A percentile compares a stretch with the other conserved stretches of the same genome.
Evolutionary conservation across 37 sponge, comb jelly and placozoan species (phyloP).

Genomic region (Dysidea cf. avara): DNA sequence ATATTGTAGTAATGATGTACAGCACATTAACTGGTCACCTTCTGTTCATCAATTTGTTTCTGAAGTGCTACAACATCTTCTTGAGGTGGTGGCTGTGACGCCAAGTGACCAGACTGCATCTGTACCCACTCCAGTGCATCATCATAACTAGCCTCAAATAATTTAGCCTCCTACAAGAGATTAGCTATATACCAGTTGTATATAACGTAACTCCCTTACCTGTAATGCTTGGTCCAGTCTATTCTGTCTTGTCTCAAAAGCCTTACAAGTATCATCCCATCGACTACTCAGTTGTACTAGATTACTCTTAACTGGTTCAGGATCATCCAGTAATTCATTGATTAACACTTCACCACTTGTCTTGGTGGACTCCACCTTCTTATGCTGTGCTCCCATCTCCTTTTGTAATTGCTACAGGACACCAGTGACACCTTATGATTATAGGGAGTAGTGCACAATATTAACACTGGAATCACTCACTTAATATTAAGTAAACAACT

Average conservation of each 20-base stretch:
- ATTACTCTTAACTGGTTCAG: constrained; percentile 21
- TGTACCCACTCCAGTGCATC: constrained; percentile 61
- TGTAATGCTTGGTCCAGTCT: constrained; percentile 52
- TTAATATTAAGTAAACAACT: too few species aligned
- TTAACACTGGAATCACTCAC: too few species aligned
- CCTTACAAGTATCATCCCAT: constrained; percentile 54
- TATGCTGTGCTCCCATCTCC: constrained; percentile 39
- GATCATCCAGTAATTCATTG: constrained; percentile 41
- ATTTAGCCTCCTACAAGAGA: constrained; percentile 29
- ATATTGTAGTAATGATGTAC: too few species aligned
- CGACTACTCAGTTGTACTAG: constrained; percentile 32
- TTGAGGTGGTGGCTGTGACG: constrained; percentile 40
- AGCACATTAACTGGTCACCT: constrained; percentile 74
- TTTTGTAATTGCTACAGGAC: constrained; percentile 39
- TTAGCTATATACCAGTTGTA: too few species aligned
- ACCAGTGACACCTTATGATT: too few species aligned
- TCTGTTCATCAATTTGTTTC: constrained; percentile 79
- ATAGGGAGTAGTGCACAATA: too few species aligned
- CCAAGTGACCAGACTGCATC: constrained; percentile 44
- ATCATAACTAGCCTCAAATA: constrained; percentile 46
- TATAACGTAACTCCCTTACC: constrained; percentile 10
- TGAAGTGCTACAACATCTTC: constrained; percentile 58
- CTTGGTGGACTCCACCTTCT: constrained; percentile 49
- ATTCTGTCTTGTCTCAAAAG: constrained; percentile 47
- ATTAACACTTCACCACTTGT: constrained; percentile 48